phyloP scores from a whole-genome alignment of 2,797 vertebrate genomes.

The Taeniopygia guttata region DNA sequence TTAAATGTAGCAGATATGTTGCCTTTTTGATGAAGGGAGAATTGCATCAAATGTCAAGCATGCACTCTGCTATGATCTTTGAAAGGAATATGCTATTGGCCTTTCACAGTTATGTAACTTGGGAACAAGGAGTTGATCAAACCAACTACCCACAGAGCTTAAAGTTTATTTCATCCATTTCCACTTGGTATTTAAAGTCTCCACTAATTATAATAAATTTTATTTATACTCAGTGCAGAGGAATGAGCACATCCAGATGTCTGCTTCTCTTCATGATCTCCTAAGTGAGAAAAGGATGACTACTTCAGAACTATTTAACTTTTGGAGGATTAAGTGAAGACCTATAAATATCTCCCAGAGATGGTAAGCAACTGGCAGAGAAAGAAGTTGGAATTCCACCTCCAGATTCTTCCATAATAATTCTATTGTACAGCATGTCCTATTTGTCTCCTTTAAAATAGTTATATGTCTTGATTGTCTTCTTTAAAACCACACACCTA shows the following conservation, averaged over 20 bases:
- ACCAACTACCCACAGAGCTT: neutral
- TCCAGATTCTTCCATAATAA: conserved; percentile 23
- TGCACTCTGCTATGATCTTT: neutral
- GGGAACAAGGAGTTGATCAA: neutral
- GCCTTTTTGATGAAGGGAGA: neutral
- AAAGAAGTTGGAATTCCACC: conserved; percentile 26
- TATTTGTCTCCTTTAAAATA: neutral
- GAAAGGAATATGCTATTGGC: neutral
- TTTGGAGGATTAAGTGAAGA: conserved; percentile 12
- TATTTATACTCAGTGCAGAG: neutral
- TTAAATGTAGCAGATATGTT: neutral
- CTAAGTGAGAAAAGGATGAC: conserved; percentile 21
- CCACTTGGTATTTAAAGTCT: conserved; percentile 1
- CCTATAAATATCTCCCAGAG: conserved; percentile 18
- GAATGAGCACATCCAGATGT: conserved; percentile 3
- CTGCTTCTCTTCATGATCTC: conserved; percentile 23
- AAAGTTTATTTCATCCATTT: neutral
- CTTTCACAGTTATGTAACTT: neutral
- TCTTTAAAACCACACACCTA: neutral
- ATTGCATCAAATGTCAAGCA: neutral
- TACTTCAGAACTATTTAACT: conserved; percentile 41
- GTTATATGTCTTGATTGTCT: neutral
- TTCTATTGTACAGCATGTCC: neutral
- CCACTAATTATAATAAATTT: conserved; percentile 27
- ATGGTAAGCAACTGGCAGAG: conserved; percentile 3